Evolutionary conservation across 2,113 vertebrate species (phyloP).

Genomic region (Pangasianodon hypophthalmus): DNA sequence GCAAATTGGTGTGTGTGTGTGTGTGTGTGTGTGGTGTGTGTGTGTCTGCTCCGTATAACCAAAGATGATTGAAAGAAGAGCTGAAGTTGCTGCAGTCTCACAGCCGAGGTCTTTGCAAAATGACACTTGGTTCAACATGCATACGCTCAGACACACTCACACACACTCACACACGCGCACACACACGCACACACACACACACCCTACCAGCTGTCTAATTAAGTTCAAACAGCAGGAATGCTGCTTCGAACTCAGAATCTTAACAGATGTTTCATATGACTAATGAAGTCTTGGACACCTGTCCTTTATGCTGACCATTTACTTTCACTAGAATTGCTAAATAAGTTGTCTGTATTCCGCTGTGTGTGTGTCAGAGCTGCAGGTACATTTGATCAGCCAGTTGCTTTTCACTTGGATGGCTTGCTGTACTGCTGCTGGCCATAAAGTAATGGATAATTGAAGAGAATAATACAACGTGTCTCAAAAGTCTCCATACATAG

Average conservation of each 20-base stretch:
- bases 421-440: background rate
- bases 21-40: background rate
- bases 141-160: background rate
- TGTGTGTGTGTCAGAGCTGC: background rate
- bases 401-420: background rate
- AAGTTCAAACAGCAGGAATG: conserved; percentile 50
- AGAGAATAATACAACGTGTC: background rate
- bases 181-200: conserved; percentile 6
- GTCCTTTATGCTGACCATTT: conserved; percentile 17
- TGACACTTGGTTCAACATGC: conserved; percentile 6
- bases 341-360: background rate
- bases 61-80: background rate
- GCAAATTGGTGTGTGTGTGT: background rate
- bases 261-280: conserved; percentile 31
- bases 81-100: conserved; percentile 25
- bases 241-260: conserved; percentile 16
- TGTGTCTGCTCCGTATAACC: background rate
- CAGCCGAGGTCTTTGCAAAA: conserved; percentile 37
- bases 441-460: background rate
- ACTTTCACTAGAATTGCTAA: conserved; percentile 6
- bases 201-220: conserved; percentile 54
- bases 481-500: no score
- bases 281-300: conserved; percentile 38
- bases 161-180: background rate
- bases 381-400: background rate